Conservation (phyloP, 2,888 invertebrate species). For the Xanthorhoe spadicearia region DNA sequence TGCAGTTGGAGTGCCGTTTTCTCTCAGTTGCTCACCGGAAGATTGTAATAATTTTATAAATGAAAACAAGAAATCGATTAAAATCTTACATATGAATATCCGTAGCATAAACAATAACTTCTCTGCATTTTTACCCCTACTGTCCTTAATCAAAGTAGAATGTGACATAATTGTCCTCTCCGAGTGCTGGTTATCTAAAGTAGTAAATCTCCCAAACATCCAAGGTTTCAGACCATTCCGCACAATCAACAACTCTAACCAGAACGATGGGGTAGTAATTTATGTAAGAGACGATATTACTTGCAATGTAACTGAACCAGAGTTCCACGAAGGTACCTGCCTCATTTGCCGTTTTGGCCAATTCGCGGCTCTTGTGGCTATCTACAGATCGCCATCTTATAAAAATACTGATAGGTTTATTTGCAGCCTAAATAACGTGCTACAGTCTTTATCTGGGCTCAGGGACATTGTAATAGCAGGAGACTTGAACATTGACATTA, state of each 20-base stretch:
- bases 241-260: not conserved
- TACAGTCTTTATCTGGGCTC: not conserved
- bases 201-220: not conserved
- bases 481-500: conserved; percentile 36
- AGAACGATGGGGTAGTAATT: conserved; percentile 14
- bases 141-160: conserved; percentile 1
- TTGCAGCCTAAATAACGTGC: conserved; percentile 11
- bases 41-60: not conserved
- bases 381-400: conserved; percentile 38
- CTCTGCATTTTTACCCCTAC: not conserved
- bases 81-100: conserved; percentile 8
- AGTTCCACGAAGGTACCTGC: conserved; percentile 4
- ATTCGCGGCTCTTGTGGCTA: conserved; percentile 13
- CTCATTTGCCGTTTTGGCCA: conserved; percentile 2
- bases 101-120: conserved; percentile 13
- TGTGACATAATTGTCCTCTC: conserved; percentile 11
- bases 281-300: not conserved
- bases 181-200: conserved; percentile 5
- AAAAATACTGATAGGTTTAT: conserved; percentile 9
- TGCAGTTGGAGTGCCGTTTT: conserved; percentile 2
- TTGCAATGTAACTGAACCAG: conserved; percentile 7
- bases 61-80: conserved; percentile 3
- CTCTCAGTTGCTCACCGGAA: not conserved
- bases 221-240: not conserved
- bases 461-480: conserved; percentile 23